These are phyloP conservation scores for Meda fulgida DNA, from an alignment of 2,797 vertebrate genomes.

Conservation along the genomic window DNA sequence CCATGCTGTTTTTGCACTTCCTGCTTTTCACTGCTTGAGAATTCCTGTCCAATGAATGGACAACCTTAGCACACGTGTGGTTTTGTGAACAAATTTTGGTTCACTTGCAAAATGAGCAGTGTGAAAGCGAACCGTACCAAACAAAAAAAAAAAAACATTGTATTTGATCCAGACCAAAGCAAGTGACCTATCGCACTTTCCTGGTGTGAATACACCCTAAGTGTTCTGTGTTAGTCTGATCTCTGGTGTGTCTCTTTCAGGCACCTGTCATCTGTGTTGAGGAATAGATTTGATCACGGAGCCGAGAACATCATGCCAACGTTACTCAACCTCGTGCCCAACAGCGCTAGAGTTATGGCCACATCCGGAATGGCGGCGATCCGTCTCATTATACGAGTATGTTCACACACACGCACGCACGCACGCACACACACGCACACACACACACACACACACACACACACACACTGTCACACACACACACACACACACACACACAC, in stretches of 20 bases:
- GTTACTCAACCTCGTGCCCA: slow-evolving; percentile 92
- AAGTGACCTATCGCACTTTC: too few relatives aligned
- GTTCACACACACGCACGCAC: slow-evolving; percentile 49
- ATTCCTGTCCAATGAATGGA: too few relatives aligned
- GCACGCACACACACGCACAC: slow-evolving; percentile 12
- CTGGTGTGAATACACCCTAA: neutral
- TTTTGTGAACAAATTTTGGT: too few relatives aligned
- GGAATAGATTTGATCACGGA: slow-evolving; percentile 92
- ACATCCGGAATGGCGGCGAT: slow-evolving; percentile 89
- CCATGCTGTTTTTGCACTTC: too few relatives aligned
- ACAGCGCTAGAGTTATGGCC: slow-evolving; percentile 96
- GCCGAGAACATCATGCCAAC: slow-evolving; percentile 91
- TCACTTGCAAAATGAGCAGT: too few relatives aligned
- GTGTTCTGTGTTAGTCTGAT: neutral
- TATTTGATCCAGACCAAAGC: too few relatives aligned
- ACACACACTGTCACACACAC: too few relatives aligned
- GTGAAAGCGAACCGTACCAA: too few relatives aligned
- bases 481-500: slow-evolving; percentile 26
- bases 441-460: too few relatives aligned
- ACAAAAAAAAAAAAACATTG: too few relatives aligned
- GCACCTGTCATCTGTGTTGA: slow-evolving; percentile 89
- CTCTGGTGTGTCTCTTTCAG: slow-evolving; percentile 67
- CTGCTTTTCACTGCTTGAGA: too few relatives aligned
- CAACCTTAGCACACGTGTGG: too few relatives aligned
- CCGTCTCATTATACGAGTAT: slow-evolving; percentile 90